These are phyloP conservation scores for Torymus texanus DNA, from an alignment of 2,888 invertebrate species.

Conservation along the genomic window DNA sequence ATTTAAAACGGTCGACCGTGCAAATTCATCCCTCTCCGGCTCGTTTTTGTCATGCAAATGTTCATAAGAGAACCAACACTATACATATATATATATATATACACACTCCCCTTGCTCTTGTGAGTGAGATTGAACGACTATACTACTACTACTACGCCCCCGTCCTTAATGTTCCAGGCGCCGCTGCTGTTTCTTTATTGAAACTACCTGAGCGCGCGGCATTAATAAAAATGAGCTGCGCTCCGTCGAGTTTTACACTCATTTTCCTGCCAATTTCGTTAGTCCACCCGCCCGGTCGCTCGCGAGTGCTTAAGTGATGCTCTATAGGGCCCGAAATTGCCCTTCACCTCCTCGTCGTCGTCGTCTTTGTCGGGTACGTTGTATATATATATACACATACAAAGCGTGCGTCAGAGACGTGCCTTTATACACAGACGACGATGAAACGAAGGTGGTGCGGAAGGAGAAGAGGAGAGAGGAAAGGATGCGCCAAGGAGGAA, in stretches of 20 bases:
- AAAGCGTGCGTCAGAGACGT: neutral
- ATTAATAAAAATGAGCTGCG: constrained; percentile 43
- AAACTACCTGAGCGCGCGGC: constrained; percentile 13
- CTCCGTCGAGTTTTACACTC: constrained; percentile 3
- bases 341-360: neutral
- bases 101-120: too few species aligned
- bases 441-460: neutral
- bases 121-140: neutral
- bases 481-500: constrained; percentile 43
- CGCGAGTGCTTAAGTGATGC: constrained; percentile 24
- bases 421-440: neutral
- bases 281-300: neutral
- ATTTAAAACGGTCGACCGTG: constrained; percentile 28
- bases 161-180: constrained; percentile 3
- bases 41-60: constrained; percentile 44
- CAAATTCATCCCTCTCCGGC: constrained; percentile 1
- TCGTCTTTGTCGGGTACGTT: too few species aligned
- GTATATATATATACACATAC: neutral
- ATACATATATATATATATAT: too few species aligned
- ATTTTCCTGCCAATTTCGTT: constrained; percentile 35
- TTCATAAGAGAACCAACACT: neutral
- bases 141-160: neutral
- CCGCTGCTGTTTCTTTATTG: constrained; percentile 2
- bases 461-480: neutral
- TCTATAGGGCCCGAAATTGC: constrained; percentile 42